Conservation (phyloP, 2,888 invertebrate species). For the Andrena haemorrhoa region DNA sequence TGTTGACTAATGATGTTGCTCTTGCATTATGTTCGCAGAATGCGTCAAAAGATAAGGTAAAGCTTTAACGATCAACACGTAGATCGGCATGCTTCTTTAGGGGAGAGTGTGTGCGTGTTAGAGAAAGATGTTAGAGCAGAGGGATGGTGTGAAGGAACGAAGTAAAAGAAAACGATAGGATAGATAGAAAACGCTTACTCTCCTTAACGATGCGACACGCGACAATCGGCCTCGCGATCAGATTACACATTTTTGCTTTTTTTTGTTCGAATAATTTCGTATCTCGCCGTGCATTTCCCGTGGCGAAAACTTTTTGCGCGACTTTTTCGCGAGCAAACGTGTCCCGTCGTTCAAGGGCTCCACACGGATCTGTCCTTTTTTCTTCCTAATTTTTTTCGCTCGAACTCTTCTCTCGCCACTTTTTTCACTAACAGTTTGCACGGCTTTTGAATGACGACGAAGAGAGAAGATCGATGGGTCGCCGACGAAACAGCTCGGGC, state of each 20-base stretch:
- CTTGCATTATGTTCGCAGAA: conserved; percentile 84
- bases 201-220: conserved; percentile 50
- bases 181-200: conserved; percentile 48
- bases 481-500: conserved; percentile 13
- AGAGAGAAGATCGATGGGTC: conserved; percentile 47
- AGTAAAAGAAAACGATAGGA: conserved; percentile 42
- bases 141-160: conserved; percentile 41
- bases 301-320: background rate
- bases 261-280: background rate
- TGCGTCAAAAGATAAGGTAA: conserved; percentile 84
- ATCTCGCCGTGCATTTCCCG: background rate
- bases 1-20: conserved; percentile 80
- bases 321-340: background rate
- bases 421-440: conserved; percentile 61
- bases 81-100: conserved; percentile 65
- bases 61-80: conserved; percentile 73
- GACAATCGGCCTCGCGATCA: conserved; percentile 17
- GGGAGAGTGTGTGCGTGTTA: conserved; percentile 55
- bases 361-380: background rate
- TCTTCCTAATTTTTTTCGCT: background rate
- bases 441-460: conserved; percentile 57
- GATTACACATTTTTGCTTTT: background rate
- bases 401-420: conserved; percentile 41
- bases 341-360: background rate
- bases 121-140: conserved; percentile 45